phyloP scores from a whole-genome alignment of 2,113 vertebrate species.

The Ariopsis seemanni region DNA sequence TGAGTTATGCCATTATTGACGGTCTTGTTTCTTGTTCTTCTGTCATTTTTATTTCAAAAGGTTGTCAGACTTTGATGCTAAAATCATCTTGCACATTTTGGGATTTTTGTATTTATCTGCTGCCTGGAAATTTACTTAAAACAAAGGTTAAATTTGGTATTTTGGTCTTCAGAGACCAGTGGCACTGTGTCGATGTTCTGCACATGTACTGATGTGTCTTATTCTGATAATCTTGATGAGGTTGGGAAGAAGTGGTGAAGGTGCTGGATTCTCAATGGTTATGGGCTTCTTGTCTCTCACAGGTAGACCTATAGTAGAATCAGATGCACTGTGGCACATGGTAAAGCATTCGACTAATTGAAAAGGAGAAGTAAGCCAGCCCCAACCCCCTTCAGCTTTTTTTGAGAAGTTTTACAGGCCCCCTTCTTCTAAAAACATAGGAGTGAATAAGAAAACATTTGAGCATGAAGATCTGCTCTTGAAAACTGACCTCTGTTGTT shows the following conservation, averaged over 20 bases:
- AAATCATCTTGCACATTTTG: neutral
- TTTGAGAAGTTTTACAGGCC: neutral
- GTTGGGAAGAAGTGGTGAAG: constrained; percentile 5
- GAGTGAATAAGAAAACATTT: constrained; percentile 35
- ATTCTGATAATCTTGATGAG: constrained; percentile 15
- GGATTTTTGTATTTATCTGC: neutral
- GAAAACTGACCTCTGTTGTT: constrained; percentile 59
- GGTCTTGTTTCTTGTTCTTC: neutral
- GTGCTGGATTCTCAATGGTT: constrained; percentile 1
- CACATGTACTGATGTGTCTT: neutral
- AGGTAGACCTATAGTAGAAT: neutral
- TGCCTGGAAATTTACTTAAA: neutral
- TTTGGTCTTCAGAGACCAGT: neutral
- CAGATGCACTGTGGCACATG: constrained; percentile 17
- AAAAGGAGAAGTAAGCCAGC: constrained; percentile 13
- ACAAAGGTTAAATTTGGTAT: neutral
- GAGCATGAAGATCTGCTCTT: constrained; percentile 29
- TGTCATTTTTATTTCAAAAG: neutral
- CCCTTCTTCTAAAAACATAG: constrained; percentile 33
- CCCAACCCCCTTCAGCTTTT: constrained; percentile 6
- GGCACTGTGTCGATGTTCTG: constrained; percentile 4
- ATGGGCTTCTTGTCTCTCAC: constrained; percentile 3
- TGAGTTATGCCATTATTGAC: too few relatives aligned
- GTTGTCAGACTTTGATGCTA: neutral
- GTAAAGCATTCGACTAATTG: constrained; percentile 22